Evolutionary conservation across 2,113 vertebrate genomes (phyloP).

Genomic region (Colinus virginianus): DNA sequence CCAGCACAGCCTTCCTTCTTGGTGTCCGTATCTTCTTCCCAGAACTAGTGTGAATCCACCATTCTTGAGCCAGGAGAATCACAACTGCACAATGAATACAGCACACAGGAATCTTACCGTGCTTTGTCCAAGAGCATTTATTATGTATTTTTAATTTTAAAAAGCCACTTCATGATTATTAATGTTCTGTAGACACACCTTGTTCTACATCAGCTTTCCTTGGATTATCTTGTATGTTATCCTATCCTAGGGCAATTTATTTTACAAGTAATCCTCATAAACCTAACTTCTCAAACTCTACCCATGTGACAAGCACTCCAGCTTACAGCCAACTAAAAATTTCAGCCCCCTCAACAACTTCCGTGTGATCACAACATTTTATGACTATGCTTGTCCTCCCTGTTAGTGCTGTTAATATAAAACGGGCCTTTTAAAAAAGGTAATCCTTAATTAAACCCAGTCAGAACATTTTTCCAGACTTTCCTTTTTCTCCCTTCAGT

Average conservation of each 20-base stretch:
- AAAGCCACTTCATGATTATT: background rate
- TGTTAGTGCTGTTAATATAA: background rate
- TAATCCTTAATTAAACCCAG: background rate
- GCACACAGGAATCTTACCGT: background rate
- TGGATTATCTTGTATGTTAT: background rate
- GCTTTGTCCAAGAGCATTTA: background rate
- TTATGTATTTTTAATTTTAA: background rate
- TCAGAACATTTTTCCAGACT: background rate
- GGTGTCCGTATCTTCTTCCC: background rate
- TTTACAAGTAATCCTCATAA: background rate
- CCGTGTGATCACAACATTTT: background rate
- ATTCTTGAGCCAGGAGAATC: background rate
- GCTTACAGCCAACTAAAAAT: background rate
- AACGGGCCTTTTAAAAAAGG: background rate
- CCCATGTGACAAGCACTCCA: background rate
- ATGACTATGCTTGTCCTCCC: background rate
- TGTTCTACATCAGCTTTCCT: background rate
- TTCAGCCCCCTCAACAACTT: background rate
- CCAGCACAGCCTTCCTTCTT: background rate
- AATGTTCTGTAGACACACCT: background rate
- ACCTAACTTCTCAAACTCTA: background rate
- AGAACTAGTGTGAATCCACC: background rate
- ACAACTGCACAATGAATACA: background rate
- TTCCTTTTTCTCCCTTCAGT: background rate
- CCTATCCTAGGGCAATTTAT: background rate